Percentiles rank a stretch among this genome's conserved stretches.
Evolutionary conservation across 2,888 invertebrate species (phyloP).

Genomic region (Pandemis heparana): DNA sequence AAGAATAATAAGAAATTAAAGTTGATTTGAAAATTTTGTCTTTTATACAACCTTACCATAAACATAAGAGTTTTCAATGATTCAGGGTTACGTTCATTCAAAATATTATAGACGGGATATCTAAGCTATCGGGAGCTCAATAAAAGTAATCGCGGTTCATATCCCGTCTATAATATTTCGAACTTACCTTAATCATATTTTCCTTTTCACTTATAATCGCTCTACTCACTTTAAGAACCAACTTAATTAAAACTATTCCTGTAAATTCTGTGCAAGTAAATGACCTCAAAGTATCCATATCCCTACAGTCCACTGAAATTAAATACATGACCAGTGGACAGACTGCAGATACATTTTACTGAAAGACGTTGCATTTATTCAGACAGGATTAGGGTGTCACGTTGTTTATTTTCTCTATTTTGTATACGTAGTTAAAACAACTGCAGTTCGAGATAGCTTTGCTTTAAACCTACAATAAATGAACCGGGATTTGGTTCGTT

Average conservation of each 20-base stretch:
- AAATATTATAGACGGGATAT: no score
- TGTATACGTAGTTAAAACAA: constrained; percentile 11
- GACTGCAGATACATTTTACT: constrained; percentile 18
- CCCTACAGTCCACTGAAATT: background rate
- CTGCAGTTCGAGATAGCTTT: constrained; percentile 2
- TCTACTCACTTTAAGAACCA: background rate
- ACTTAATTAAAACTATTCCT: background rate
- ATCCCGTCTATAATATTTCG: no score
- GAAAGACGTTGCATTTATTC: constrained; percentile 29
- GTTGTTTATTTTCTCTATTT: constrained; percentile 32
- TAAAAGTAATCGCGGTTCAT: no score
- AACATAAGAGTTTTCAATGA: no score
- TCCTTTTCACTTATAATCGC: no score
- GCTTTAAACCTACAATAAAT: constrained; percentile 5
- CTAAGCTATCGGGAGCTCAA: no score
- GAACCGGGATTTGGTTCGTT: background rate
- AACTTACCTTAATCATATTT: no score
- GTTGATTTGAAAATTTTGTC: no score
- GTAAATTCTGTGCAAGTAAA: background rate
- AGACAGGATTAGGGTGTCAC: constrained; percentile 32
- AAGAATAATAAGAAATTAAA: no score
- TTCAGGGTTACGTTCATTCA: no score
- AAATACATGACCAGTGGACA: constrained; percentile 10
- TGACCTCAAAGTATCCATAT: background rate
- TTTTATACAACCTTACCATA: no score